Base-by-base conservation (phyloP, 2,888 invertebrate genomes). In the Leptodirus hochenwartii region DNA sequence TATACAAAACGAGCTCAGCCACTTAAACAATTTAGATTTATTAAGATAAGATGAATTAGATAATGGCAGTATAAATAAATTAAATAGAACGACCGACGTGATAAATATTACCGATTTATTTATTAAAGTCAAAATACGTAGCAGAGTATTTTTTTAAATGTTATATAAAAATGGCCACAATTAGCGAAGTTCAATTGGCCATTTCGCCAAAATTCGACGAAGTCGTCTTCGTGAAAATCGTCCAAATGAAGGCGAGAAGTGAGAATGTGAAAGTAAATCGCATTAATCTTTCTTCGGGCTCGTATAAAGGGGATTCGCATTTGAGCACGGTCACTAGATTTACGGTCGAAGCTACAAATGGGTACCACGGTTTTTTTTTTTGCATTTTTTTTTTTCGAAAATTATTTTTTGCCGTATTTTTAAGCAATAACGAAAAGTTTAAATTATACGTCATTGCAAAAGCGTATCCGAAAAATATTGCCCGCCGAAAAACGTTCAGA, bases 251-350 rank as follows among this genome's bases (percentile, higher is more conserved):
- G 4, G 22, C 26, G 3, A 31, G 32, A 9, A 27, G 17, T 15
- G 28, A 37, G 26, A 29, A 33, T 22, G 33, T 38, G 6, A 15
- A 22, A 25, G 25, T 53, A 54, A 34, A 59, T 36, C 38, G 62
- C 50, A 50, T 64, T 60, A 35, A 58, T 49, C 42, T 59, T 59
- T 37, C 52, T 58, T 27, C 33, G 17, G 31, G 22, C 14, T 24
- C 30, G 22, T 54, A 54, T 13, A 74, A 70, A 48, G 76, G 76
- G 0, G 75, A 76, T 41, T 70, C 68, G 0, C 75, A 73, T 41
- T 46, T 76, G 26, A 72, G 74, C 38, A 65, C 65, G 37, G 53
- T 74, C 1, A 64, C 63, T 26, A 62, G 68, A 13, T 59, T 74
- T 11, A 62, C 51, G 30, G 54, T 76, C 3, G 49, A 53, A 30